Conservation (phyloP, 2,797 vertebrate genomes). For the Tangara arthus region DNA sequence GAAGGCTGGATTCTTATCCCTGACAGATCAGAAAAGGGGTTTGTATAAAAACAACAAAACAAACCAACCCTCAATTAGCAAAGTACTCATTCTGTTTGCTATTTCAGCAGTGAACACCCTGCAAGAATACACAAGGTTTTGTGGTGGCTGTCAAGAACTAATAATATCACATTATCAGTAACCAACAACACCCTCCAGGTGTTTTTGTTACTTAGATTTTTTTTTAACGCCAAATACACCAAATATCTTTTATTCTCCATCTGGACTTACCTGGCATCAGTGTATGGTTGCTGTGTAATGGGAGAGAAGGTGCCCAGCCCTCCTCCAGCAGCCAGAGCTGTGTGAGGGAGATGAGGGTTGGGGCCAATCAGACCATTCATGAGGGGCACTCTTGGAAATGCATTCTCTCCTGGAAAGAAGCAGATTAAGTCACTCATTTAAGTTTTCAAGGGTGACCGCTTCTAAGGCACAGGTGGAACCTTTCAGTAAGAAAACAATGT, state of each 20-base stretch:
- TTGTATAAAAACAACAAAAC: not conserved
- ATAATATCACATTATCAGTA: not conserved
- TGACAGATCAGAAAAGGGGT: slow-evolving; percentile 55
- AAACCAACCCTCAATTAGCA: not conserved
- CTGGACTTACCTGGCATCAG: slow-evolving; percentile 85
- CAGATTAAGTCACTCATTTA: not conserved
- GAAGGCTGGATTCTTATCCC: slow-evolving; percentile 87
- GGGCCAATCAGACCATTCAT: slow-evolving; percentile 94
- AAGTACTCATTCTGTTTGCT: not conserved
- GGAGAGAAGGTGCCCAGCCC: slow-evolving; percentile 86
- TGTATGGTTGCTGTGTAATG: slow-evolving; percentile 85
- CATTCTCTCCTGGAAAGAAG: slow-evolving; percentile 79
- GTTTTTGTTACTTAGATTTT: not conserved
- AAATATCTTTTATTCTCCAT: not conserved
- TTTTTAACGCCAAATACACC: not conserved
- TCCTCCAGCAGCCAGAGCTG: slow-evolving; percentile 80
- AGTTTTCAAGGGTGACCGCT: not conserved
- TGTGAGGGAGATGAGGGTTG: slow-evolving; percentile 82
- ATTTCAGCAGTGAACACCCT: not conserved
- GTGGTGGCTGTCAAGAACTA: not conserved
- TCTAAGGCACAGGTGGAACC: not conserved
- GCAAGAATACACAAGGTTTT: not conserved
- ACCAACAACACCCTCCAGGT: not conserved
- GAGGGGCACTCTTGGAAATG: slow-evolving; percentile 91
- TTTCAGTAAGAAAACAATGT: not conserved